Evolutionary conservation across 2,797 vertebrate species (phyloP).

Genomic region (Babyrousa celebensis): DNA sequence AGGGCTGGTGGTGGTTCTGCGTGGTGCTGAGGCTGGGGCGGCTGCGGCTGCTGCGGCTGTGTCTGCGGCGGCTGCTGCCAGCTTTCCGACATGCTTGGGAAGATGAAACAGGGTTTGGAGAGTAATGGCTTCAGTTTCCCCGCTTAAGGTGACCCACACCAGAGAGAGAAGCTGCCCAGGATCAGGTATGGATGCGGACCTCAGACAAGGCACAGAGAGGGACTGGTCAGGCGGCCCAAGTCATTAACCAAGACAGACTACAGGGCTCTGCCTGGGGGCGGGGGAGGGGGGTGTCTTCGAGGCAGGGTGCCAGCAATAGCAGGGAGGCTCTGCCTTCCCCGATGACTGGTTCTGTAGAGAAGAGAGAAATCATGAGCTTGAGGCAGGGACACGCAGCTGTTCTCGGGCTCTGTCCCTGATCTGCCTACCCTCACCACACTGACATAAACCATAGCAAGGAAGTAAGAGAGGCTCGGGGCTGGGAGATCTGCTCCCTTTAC

Average conservation of each 20-base stretch:
- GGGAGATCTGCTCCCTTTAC: not conserved
- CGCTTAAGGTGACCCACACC: constrained; percentile 68
- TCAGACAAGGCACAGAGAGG: constrained; percentile 69
- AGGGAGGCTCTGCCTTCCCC: constrained; percentile 59
- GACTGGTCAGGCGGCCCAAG: not conserved
- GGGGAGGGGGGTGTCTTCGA: not conserved
- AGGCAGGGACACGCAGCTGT: not conserved
- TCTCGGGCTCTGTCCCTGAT: not conserved
- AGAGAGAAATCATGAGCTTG: constrained; percentile 78
- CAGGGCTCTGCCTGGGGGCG: constrained; percentile 61
- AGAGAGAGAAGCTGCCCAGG: constrained; percentile 74
- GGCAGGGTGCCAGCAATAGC: constrained; percentile 37
- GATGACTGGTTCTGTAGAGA: constrained; percentile 85
- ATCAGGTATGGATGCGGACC: constrained; percentile 47
- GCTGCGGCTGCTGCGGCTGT: constrained; percentile 86
- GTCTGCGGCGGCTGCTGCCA: constrained; percentile 91
- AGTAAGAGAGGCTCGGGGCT: not conserved
- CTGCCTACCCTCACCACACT: not conserved
- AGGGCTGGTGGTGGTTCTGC: constrained; percentile 94
- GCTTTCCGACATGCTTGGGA: constrained; percentile 93
- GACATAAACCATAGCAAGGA: not conserved
- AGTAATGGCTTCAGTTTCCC: constrained; percentile 91
- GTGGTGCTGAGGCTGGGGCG: constrained; percentile 95
- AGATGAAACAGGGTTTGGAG: constrained; percentile 88
- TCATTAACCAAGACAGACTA: constrained; percentile 75